Percentiles rank a stretch among this genome's conserved stretches.
These are phyloP conservation scores for Ormyrus labotus DNA, from an alignment of 2,888 invertebrate species.

Conservation along the genomic window DNA sequence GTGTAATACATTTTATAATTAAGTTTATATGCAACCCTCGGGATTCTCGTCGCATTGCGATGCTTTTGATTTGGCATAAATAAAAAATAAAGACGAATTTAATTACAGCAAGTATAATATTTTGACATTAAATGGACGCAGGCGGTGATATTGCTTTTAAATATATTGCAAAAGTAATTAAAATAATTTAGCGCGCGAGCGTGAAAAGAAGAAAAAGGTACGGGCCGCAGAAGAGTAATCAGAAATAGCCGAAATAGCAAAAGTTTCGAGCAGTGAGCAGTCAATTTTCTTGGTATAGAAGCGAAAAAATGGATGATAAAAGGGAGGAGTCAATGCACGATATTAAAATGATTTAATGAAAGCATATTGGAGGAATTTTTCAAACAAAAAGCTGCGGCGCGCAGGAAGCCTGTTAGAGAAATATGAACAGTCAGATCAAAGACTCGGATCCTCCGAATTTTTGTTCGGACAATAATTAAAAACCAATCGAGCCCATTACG, in stretches of 20 bases:
- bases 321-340: constrained; percentile 32
- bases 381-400: constrained; percentile 23
- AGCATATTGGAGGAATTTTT: constrained; percentile 16
- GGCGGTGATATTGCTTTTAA: constrained; percentile 28
- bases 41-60: constrained; percentile 10
- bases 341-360: constrained; percentile 49
- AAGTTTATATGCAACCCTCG: constrained; percentile 35
- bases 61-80: constrained; percentile 12
- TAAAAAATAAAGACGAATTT: constrained; percentile 45
- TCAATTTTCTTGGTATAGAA: constrained; percentile 35
- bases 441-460: constrained; percentile 45
- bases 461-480: constrained; percentile 62
- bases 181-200: constrained; percentile 19
- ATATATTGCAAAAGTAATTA: constrained; percentile 42
- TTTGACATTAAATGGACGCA: constrained; percentile 37
- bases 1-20: constrained; percentile 46
- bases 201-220: constrained; percentile 8
- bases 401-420: constrained; percentile 34
- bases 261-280: constrained; percentile 3
- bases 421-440: constrained; percentile 53
- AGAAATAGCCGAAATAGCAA: background rate
- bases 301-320: constrained; percentile 14
- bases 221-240: constrained; percentile 19
- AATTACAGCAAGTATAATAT: constrained; percentile 50
- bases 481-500: constrained; percentile 58